Conservation (phyloP, 2,113 vertebrate species). For the Ceuthmochares aereus region DNA sequence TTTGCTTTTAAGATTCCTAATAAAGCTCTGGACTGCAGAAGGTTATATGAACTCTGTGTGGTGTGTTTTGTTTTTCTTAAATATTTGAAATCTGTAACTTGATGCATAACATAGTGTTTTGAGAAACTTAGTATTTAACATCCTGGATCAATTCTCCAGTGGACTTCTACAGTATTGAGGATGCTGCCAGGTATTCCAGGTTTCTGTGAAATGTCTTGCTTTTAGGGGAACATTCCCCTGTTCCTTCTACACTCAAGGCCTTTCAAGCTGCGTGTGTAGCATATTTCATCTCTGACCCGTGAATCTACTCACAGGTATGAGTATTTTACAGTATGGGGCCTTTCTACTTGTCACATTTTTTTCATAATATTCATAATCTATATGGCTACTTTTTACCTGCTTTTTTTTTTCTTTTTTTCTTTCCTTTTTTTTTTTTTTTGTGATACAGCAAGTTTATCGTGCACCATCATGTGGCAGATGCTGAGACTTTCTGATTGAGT, state of each 20-base stretch:
- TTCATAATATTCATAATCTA: background rate
- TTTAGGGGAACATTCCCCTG: background rate
- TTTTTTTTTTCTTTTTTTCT: background rate
- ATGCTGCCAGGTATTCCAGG: background rate
- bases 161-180: background rate
- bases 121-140: background rate
- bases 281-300: fast-evolving
- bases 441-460: background rate
- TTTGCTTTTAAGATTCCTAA: background rate
- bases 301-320: background rate
- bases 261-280: background rate
- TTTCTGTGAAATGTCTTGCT: background rate
- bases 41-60: background rate
- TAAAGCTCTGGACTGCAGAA: background rate
- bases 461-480: background rate
- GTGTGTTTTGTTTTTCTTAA: background rate
- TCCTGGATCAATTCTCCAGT: background rate
- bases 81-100: background rate
- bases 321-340: background rate
- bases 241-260: background rate
- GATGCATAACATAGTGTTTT: background rate
- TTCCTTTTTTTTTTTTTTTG: background rate
- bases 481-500: background rate
- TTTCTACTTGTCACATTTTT: background rate
- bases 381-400: background rate